Base-by-base conservation (phyloP, 1,140 invertebrate species). In the Bombus superbus region DNA sequence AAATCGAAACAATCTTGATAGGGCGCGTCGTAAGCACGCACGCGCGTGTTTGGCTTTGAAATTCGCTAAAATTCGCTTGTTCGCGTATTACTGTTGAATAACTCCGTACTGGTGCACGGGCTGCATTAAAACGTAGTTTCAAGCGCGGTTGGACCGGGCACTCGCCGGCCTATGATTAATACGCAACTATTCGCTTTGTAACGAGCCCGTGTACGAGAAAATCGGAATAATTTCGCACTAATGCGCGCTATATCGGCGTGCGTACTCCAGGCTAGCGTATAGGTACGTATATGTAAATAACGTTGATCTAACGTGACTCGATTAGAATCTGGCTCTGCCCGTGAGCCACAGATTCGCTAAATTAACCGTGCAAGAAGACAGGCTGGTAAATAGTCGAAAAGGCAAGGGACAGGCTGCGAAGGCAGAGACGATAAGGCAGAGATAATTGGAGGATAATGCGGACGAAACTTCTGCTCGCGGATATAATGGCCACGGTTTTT, bases 181-280 rank as follows among this genome's bases (percentile, higher is more conserved):
- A 25, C 22, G 42, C 44, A 66, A 1, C 15, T 25, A 40, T 18
- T 44, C 38, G 18, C 47, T 77, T 77, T 42, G 6, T 28, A 77
- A 77, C 35, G 15, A 32, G 13, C 35, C 3, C 3, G 38, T 40
- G 3, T 10, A 42, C 44, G n/a, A 9, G 32, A 53, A 75, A 32
- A 53, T 77, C 35, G 59, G 18, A 35, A 57, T 72, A 77, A 84
- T 69, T 13, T 47, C 59, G 22, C 40, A 74, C 13, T 38, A 87
- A 79, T 85, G 35, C 73, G 18, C 47, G 18, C 0, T 53, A 68
- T 59, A n/a, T 53, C 47, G 47, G 5, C 5, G 53, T 85, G 64
- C 28, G 47, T 38, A 57, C 85, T 15, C 22, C 32, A 28, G 11
- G 3, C 8, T 28, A 38, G 35, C n/a, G 18, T n/a, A n/a, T 62